These are phyloP conservation scores for Hipposideros larvatus DNA, from an alignment of 2,797 vertebrate genomes.

Conservation along the genomic window DNA sequence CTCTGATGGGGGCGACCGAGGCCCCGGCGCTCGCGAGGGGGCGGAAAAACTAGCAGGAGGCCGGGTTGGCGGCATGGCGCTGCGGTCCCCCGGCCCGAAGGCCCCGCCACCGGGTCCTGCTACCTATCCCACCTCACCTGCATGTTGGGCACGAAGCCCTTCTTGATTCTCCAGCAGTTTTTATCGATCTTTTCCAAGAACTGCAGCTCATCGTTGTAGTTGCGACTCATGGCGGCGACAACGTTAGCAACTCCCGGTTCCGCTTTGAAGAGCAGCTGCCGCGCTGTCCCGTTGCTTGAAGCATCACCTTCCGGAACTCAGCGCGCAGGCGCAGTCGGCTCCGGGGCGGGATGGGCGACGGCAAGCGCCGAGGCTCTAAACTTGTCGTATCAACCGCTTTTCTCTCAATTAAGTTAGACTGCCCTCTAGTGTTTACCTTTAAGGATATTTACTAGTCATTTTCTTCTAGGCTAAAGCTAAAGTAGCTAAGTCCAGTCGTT, in stretches of 20 bases:
- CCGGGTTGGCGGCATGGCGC: not conserved
- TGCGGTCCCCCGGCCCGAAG: not conserved
- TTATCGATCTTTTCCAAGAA: slow-evolving; percentile 94
- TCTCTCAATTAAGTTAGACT: fast-evolving
- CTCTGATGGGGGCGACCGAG: fast-evolving
- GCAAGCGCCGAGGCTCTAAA: slow-evolving; percentile 75
- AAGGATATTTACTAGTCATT: not conserved
- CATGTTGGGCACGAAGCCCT: slow-evolving; percentile 99
- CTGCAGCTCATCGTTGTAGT: slow-evolving; percentile 97
- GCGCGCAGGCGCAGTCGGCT: slow-evolving; percentile 12
- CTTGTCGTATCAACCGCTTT: not conserved
- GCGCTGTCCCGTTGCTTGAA: fast-evolving
- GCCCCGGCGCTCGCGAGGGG: not conserved
- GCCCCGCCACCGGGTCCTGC: not conserved
- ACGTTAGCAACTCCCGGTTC: fast-evolving
- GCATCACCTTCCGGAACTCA: not conserved
- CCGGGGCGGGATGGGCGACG: not conserved
- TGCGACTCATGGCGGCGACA: slow-evolving; percentile 92
- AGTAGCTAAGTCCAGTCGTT: not conserved
- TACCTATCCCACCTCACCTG: slow-evolving; percentile 87
- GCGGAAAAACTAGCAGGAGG: not conserved
- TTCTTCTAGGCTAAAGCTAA: not conserved
- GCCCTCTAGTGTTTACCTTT: slow-evolving; percentile 1
- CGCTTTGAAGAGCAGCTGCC: not conserved
- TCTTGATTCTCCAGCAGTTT: slow-evolving; percentile 97